These are phyloP conservation scores for Oasisia sp. DNA, from an alignment of 2,888 invertebrate species.

Conservation along the genomic window DNA sequence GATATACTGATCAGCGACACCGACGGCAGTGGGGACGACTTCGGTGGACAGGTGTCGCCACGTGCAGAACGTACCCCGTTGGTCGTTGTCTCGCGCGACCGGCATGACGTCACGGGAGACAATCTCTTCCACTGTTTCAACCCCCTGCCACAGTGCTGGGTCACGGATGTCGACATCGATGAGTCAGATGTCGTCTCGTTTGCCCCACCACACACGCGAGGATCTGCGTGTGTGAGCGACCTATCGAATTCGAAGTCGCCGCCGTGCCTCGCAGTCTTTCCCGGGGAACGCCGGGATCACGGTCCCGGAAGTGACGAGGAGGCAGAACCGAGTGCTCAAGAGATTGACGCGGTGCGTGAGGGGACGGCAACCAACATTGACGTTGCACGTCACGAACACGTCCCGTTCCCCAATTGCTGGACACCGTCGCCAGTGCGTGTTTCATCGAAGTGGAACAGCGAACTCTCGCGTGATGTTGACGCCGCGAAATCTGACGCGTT, in stretches of 20 bases:
- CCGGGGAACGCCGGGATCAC: neutral
- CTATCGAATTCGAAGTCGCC: neutral
- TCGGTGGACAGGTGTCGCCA: neutral
- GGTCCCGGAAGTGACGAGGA: neutral
- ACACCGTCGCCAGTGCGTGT: neutral
- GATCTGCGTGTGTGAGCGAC: neutral
- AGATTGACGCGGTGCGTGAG: neutral
- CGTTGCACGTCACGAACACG: neutral
- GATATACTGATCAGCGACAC: slow-evolving; percentile 2
- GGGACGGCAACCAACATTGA: neutral
- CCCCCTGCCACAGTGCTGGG: neutral
- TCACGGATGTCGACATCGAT: neutral
- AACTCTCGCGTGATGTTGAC: neutral
- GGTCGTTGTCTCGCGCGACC: neutral
- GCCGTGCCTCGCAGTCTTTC: neutral
- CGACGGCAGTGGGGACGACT: neutral
- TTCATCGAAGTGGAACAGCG: neutral
- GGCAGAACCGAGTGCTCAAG: neutral
- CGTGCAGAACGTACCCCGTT: neutral
- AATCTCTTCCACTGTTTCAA: neutral
- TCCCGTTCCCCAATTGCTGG: neutral
- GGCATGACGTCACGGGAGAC: neutral
- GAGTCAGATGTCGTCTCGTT: neutral
- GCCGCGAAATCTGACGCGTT: neutral
- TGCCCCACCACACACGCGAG: neutral